These are phyloP conservation scores for Cygnus buccinator DNA, from an alignment of 2,113 vertebrate genomes.

Conservation along the genomic window DNA sequence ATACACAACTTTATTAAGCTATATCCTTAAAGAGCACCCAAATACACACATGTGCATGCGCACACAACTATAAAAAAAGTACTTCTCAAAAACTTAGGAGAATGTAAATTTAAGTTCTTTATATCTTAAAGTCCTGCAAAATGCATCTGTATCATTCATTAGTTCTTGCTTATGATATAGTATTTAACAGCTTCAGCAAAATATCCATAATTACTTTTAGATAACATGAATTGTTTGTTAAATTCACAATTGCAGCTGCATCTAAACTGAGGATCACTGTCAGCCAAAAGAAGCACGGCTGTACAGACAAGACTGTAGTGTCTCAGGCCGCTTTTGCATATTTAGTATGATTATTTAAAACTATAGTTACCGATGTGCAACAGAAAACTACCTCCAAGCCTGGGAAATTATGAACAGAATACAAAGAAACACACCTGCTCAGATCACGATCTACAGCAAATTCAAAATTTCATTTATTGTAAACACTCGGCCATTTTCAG, in stretches of 20 bases:
- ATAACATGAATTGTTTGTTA: fast-evolving
- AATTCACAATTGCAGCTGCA: neutral
- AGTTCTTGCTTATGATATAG: neutral
- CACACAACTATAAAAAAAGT: neutral
- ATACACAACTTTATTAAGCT: neutral
- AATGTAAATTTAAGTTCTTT: neutral
- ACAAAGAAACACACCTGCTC: neutral
- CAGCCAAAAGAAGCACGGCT: neutral
- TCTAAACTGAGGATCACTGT: neutral
- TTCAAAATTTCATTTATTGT: neutral
- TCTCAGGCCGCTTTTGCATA: neutral
- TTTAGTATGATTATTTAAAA: neutral
- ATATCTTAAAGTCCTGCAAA: neutral
- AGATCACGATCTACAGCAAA: neutral
- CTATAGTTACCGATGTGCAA: neutral
- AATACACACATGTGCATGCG: neutral
- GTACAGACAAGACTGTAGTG: neutral
- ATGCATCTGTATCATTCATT: neutral
- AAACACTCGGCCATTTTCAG: neutral
- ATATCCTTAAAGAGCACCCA: neutral
- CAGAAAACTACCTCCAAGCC: neutral
- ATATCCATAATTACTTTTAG: neutral
- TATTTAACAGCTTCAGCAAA: neutral
- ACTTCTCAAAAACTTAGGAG: neutral
- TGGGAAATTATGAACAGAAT: neutral